These are phyloP conservation scores for Ophthalmolycus amberensis DNA, from an alignment of 2,113 vertebrate genomes.

Conservation along the genomic window DNA sequence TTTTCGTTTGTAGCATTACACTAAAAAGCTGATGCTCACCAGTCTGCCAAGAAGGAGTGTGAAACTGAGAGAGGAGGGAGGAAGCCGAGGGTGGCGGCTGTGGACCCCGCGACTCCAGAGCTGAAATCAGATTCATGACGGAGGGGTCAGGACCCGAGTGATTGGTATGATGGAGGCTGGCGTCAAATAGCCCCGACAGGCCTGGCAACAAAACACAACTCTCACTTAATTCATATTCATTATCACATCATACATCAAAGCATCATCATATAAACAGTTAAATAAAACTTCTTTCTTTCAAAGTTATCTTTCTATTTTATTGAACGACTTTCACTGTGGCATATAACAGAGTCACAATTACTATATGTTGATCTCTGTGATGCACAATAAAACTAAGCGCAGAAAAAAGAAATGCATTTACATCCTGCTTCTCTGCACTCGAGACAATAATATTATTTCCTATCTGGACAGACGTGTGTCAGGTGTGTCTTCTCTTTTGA, in stretches of 20 bases:
- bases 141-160: constrained; percentile 88
- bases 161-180: constrained; percentile 89
- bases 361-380: too few species aligned
- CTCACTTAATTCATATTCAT: constrained; percentile 14
- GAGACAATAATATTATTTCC: neutral
- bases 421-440: neutral
- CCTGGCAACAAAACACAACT: constrained; percentile 75
- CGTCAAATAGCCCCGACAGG: constrained; percentile 91
- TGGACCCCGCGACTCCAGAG: constrained; percentile 90
- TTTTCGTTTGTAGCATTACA: neutral
- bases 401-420: neutral
- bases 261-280: neutral
- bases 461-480: neutral
- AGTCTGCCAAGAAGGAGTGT: constrained; percentile 92
- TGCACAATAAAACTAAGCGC: neutral
- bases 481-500: neutral
- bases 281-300: neutral
- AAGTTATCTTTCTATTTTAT: neutral
- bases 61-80: constrained; percentile 93
- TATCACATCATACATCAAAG: neutral
- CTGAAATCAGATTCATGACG: constrained; percentile 94
- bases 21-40: constrained; percentile 77
- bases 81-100: constrained; percentile 91
- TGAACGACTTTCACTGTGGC: neutral
- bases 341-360: neutral